Conservation (phyloP, 1,140 invertebrate species). For the Drosophila mauritiana region DNA sequence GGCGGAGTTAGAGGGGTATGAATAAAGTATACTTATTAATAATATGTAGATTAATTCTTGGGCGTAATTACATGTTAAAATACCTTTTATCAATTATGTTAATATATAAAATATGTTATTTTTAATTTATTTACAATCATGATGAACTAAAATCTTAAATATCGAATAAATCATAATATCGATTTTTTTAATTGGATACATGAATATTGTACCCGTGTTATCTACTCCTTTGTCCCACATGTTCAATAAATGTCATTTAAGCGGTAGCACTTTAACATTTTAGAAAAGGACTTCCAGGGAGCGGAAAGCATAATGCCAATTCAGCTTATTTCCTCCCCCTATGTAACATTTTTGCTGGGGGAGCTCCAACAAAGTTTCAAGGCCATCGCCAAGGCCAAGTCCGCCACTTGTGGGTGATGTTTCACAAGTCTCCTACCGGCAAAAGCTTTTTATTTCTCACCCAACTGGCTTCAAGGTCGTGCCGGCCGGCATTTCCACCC, state of each 20-base stretch:
- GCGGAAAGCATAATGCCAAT: conserved; percentile 35
- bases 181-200: too few relatives aligned
- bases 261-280: conserved; percentile 57
- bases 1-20: not conserved
- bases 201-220: not conserved
- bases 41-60: too few relatives aligned
- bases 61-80: not conserved
- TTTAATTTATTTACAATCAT: too few relatives aligned
- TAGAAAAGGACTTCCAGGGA: conserved; percentile 30
- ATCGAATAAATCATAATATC: too few relatives aligned
- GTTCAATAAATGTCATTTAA: conserved; percentile 57
- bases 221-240: not conserved
- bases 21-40: not conserved
- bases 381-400: conserved; percentile 68
- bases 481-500: conserved; percentile 66
- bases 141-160: too few relatives aligned
- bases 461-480: conserved; percentile 60
- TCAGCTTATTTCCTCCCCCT: conserved; percentile 36
- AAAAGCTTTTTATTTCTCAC: conserved; percentile 44
- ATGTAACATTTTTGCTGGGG: conserved; percentile 40
- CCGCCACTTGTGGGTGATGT: conserved; percentile 50
- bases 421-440: conserved; percentile 42
- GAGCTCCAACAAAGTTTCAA: conserved; percentile 50
- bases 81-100: not conserved
- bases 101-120: not conserved